Base-by-base conservation (phyloP, 2,797 vertebrate species). In the Champsocephalus esox region DNA sequence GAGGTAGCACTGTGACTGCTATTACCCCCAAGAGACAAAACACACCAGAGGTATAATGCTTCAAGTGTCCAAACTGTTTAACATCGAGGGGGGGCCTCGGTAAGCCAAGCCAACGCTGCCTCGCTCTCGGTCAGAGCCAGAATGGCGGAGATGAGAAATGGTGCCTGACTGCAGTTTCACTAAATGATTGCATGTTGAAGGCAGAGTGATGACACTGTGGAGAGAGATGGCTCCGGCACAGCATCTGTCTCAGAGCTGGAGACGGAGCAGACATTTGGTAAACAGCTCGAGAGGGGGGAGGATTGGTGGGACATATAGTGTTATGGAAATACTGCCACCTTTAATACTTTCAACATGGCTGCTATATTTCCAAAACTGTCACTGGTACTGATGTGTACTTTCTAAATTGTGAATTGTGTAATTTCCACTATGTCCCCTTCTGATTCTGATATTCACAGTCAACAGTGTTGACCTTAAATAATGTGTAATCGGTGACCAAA, bases 141-240 rank as follows among this genome's bases (percentile, higher is more conserved):
- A 74, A 79, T 65, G 72, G 80, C 38, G 62, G 73, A 77, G 81
- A 85, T 84, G 84, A 88, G 83, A 81, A 82, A 90, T 80, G 84
- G 80, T 60, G 77, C 79, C 52, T 32, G 52, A 81, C 73, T 56
- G 84, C 87, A 74, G 82, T 87, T 89, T 86, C 85, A 87, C 79
- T 79, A 89, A 92, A 91, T 91, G 87, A 94, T 90, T 91, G 87
- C 89, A 93, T 92, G 92, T 89, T 91, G 88, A 91, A 88, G 84
- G 85, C 77, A 65, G 82, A 84, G 78, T 63, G 73, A 83, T 89
- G 92, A 91, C 88, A 83, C 74, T 38, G 82, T 75, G 63, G 77
- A 89, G 83, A 93, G 73, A 70, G 82, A 92, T 91, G 82, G 71
- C 61, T 17, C 62, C 77, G 41, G 85, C 67, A 46, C 68, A 61